phyloP scores from a whole-genome alignment of 2,797 vertebrate genomes.

The Falco biarmicus region DNA sequence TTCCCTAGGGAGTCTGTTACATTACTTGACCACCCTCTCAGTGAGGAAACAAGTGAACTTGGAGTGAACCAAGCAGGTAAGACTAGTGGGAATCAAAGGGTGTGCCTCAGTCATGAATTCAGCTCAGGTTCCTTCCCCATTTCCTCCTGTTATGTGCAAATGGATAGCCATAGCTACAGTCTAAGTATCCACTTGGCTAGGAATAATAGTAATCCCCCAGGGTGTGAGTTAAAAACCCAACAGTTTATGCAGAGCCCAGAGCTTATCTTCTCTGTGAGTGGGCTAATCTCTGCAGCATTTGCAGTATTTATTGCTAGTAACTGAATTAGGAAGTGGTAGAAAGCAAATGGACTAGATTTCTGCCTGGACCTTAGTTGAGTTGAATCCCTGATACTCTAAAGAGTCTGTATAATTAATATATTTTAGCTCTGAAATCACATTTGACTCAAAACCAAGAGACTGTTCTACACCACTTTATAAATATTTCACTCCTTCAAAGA shows the following conservation, averaged over 20 bases:
- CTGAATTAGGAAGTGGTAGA: not conserved
- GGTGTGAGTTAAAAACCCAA: not conserved
- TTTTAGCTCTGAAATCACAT: not conserved
- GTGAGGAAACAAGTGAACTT: not conserved
- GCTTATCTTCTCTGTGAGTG: not conserved
- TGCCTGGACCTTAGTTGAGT: not conserved
- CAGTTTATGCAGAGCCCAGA: not conserved
- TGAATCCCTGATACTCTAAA: not conserved
- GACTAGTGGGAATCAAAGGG: not conserved
- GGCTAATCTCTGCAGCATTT: not conserved
- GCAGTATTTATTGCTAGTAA: not conserved
- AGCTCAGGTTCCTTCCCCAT: not conserved
- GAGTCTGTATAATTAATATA: not conserved
- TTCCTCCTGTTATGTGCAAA: not conserved
- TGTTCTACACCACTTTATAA: not conserved
- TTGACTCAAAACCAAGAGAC: not conserved
- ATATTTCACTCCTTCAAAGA: not conserved
- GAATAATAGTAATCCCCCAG: not conserved
- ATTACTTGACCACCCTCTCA: not conserved
- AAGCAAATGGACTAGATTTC: not conserved
- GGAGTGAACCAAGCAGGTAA: not conserved
- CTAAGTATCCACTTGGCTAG: not conserved
- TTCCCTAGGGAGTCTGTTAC: not conserved
- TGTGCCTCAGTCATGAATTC: not conserved
- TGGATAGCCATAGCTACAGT: not conserved